Conservation (phyloP, 2,113 vertebrate genomes). For the Terrapene triunguis region DNA sequence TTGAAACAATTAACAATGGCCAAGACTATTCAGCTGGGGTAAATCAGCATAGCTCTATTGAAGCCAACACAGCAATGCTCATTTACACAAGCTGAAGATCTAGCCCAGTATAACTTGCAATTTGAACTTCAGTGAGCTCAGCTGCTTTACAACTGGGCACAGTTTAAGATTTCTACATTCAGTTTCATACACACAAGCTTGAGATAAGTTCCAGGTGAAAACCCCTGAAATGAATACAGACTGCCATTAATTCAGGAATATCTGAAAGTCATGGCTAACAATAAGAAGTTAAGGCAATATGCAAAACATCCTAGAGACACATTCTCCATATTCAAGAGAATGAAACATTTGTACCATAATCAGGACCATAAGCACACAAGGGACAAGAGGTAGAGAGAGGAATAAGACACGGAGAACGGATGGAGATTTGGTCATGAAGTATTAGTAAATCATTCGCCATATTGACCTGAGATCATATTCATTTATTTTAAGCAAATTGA, state of each 20-base stretch:
- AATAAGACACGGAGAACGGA: neutral
- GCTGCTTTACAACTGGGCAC: neutral
- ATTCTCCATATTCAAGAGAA: neutral
- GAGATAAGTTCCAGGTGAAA: neutral
- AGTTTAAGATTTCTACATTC: neutral
- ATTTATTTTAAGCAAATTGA: neutral
- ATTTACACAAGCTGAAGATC: neutral
- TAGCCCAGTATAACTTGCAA: rapidly evolving
- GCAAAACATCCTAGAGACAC: neutral
- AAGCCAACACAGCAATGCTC: neutral
- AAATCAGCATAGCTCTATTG: neutral
- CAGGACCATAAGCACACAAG: neutral
- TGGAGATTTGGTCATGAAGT: neutral
- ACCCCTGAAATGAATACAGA: neutral
- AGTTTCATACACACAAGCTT: neutral
- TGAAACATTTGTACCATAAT: neutral
- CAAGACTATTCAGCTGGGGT: neutral
- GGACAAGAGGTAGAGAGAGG: neutral
- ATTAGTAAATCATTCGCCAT: neutral
- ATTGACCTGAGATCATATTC: neutral
- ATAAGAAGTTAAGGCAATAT: neutral
- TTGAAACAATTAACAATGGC: neutral
- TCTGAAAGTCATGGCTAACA: neutral
- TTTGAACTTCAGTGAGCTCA: neutral
- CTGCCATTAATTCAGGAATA: too few relatives aligned